phyloP scores from a whole-genome alignment of 2,888 invertebrate genomes.

The Agonopterix alstromeriana region DNA sequence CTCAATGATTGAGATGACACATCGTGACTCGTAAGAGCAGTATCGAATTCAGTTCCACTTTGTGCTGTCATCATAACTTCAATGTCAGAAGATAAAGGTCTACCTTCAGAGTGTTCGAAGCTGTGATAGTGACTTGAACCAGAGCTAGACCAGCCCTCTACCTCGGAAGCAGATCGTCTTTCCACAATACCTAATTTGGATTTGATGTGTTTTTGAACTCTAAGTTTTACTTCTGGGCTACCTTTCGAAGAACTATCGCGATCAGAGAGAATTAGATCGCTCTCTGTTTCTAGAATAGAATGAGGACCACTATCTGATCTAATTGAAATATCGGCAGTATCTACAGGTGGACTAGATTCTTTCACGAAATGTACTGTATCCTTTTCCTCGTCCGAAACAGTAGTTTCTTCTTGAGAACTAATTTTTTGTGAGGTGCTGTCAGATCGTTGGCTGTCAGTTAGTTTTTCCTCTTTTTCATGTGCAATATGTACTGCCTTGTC shows the following conservation, averaged over 20 bases:
- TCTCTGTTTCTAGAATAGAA: slow-evolving; percentile 70
- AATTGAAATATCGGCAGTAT: slow-evolving; percentile 55
- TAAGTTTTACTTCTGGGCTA: slow-evolving; percentile 62
- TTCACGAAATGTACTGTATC: slow-evolving; percentile 56
- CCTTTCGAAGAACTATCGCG: slow-evolving; percentile 63
- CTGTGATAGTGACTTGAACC: slow-evolving; percentile 94
- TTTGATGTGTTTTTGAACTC: slow-evolving; percentile 64
- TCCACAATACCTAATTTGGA: slow-evolving; percentile 73
- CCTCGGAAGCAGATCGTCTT: slow-evolving; percentile 85
- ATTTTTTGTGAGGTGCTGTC: slow-evolving; percentile 55
- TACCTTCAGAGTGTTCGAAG: slow-evolving; percentile 87
- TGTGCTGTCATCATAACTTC: slow-evolving; percentile 86
- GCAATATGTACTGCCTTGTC: slow-evolving; percentile 25
- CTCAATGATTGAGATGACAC: slow-evolving; percentile 82
- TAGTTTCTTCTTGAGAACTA: slow-evolving; percentile 63
- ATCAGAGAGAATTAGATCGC: slow-evolving; percentile 60
- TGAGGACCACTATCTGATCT: slow-evolving; percentile 71
- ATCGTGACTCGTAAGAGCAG: slow-evolving; percentile 88
- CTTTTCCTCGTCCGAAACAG: slow-evolving; percentile 76
- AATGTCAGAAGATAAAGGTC: slow-evolving; percentile 91
- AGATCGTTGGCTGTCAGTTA: slow-evolving; percentile 52
- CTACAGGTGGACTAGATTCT: slow-evolving; percentile 60
- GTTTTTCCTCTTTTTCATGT: slow-evolving; percentile 35
- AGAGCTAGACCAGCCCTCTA: slow-evolving; percentile 90
- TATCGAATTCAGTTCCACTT: slow-evolving; percentile 91